Conservation (phyloP, 2,888 invertebrate species). For the Teleiodes luculella region DNA sequence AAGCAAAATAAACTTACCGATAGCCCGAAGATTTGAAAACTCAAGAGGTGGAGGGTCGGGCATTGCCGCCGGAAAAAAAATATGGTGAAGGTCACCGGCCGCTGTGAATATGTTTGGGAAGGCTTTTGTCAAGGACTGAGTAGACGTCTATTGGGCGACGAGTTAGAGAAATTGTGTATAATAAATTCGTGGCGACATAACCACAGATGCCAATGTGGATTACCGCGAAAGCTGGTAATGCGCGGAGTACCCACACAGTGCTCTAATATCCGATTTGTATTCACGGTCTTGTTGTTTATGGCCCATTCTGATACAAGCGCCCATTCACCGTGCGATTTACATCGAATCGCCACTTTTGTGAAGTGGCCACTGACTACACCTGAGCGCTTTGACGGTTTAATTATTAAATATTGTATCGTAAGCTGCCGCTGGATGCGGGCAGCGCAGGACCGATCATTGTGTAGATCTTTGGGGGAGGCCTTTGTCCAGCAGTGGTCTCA, state of each 20-base stretch:
- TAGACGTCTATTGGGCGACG: too few relatives aligned
- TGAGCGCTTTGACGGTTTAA: neutral
- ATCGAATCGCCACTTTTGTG: conserved; percentile 65
- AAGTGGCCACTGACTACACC: conserved; percentile 29
- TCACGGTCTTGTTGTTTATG: conserved; percentile 72
- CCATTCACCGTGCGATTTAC: conserved; percentile 66
- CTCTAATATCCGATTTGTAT: conserved; percentile 75
- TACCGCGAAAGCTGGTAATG: conserved; percentile 49
- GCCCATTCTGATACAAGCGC: conserved; percentile 67
- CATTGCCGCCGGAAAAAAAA: too few relatives aligned
- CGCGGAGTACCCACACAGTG: conserved; percentile 41
- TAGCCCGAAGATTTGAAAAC: too few relatives aligned
- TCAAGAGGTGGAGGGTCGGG: too few relatives aligned
- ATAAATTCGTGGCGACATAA: neutral
- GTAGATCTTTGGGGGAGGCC: too few relatives aligned
- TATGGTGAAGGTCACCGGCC: too few relatives aligned
- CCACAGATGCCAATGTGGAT: neutral
- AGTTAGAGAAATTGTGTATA: neutral
- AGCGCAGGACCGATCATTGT: too few relatives aligned
- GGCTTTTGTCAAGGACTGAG: too few relatives aligned
- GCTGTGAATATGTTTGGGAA: too few relatives aligned
- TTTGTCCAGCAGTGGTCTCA: too few relatives aligned
- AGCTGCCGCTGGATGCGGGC: too few relatives aligned
- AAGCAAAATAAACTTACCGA: too few relatives aligned
- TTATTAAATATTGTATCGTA: neutral